Conservation (phyloP, 1,140 invertebrate genomes). For the Lordiphosa collinella region DNA sequence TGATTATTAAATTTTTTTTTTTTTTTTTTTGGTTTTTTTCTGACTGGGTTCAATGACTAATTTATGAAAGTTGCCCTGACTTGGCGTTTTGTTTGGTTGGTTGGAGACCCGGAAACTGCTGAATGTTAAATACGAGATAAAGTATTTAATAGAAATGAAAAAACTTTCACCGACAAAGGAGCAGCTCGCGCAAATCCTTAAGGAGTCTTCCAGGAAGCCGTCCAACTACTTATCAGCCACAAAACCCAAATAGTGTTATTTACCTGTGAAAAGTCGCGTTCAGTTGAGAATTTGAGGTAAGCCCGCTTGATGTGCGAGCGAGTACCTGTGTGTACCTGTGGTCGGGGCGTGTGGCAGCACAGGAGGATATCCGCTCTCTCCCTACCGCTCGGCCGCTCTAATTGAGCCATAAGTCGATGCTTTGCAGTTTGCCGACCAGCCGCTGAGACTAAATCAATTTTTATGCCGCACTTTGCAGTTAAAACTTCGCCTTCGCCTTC, state of each 20-base stretch:
- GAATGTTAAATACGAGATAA: slow-evolving; percentile 17
- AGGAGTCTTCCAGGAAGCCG: slow-evolving; percentile 44
- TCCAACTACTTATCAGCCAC: slow-evolving; percentile 17
- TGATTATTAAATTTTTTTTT: slow-evolving; percentile 24
- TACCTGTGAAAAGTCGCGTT: slow-evolving; percentile 60
- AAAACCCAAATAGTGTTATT: slow-evolving; percentile 30
- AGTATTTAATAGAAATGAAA: background rate
- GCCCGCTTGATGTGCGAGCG: slow-evolving; percentile 19
- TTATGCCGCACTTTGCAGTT: slow-evolving; percentile 73
- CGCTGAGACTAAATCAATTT: slow-evolving; percentile 68
- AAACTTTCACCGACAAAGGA: slow-evolving; percentile 33
- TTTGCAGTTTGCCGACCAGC: slow-evolving; percentile 39
- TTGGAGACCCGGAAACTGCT: slow-evolving; percentile 31
- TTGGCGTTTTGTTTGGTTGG: slow-evolving; percentile 23
- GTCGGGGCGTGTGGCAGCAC: slow-evolving; percentile 19
- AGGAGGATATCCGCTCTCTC: background rate
- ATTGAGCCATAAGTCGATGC: slow-evolving; percentile 58
- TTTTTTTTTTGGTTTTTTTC: slow-evolving; percentile 17
- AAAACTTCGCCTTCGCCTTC: slow-evolving; percentile 27
- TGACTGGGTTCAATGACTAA: slow-evolving; percentile 67
- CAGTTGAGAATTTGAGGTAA: slow-evolving; percentile 22
- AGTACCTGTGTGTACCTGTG: slow-evolving; percentile 21
- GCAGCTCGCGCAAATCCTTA: background rate
- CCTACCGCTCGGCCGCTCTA: slow-evolving; percentile 16
- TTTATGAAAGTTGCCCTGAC: slow-evolving; percentile 67